Conservation (phyloP, 2,888 invertebrate genomes). For the Pardosa pseudoannulata region DNA sequence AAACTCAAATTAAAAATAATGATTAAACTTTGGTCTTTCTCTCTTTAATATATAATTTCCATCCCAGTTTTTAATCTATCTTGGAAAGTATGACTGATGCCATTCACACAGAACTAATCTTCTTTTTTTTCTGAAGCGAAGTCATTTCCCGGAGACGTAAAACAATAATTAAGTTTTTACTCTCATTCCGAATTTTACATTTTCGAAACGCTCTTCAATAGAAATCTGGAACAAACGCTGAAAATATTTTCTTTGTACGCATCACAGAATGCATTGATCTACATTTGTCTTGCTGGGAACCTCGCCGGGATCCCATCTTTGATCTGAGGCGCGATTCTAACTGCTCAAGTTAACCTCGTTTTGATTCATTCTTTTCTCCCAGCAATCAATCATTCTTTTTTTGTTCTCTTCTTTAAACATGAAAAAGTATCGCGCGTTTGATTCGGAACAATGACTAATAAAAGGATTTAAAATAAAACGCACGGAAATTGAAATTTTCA, state of each 20-base stretch:
- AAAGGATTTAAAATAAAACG: no score
- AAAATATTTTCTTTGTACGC: conserved; percentile 32
- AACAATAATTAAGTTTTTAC: not conserved
- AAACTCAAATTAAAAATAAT: no score
- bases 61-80: no score
- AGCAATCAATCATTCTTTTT: conserved; percentile 3
- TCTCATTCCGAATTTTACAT: not conserved
- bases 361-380: no score
- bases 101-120: no score
- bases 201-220: not conserved
- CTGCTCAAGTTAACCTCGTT: not conserved
- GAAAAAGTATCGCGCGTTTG: not conserved
- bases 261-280: conserved; percentile 53
- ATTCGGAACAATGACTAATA: not conserved
- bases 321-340: not conserved
- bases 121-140: no score
- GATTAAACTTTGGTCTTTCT: no score
- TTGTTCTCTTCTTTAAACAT: no score
- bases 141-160: no score
- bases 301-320: conserved; percentile 21
- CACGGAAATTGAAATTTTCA: not conserved
- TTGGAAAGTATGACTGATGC: no score
- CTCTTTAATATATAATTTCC: no score
- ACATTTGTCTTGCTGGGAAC: conserved; percentile 42
- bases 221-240: conserved; percentile 34